Base-by-base conservation (phyloP, 2,797 vertebrate genomes). In the Acanthurus leucopareius region DNA sequence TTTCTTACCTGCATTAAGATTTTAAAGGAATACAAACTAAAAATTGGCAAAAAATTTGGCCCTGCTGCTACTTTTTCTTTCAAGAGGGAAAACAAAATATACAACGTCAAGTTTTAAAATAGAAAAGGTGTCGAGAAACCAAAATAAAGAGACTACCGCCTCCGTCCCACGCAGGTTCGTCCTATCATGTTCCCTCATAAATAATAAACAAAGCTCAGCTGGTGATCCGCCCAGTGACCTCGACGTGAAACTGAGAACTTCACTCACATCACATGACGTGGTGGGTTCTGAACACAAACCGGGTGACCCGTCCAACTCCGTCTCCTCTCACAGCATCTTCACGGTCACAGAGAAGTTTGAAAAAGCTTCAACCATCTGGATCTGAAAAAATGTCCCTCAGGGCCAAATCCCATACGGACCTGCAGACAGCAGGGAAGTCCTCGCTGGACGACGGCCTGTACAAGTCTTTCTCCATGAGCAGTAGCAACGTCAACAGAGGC, bases 381-480 rank as follows among this genome's bases (percentile, higher is more conserved):
- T 45, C 58, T 11, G 64, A 25, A 25, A 25, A 78, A 28, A 96
- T 96, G 95, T 88, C 92, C 0, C 85, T 96, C 70, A 87, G 92
- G 82, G 86, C 93, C 20, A 94, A 91, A 15, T 96, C 95, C 58
- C 93, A 95, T 53, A 80, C 87, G 0, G 93, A 96, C 87, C 91
- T 96, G 65, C 93, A 91, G 85, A 59, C 82, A 9, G 70, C 81
- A 0, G 80, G 85, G 66, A 91, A 49, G 73, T 54, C 83, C 3
- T 80, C 87, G 2, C 8, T 88, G 22, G 94, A 95, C 25, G 80
- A 84, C 45, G 48, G 88, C 10, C 49, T 87, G 28, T 93, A 58
- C 78, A 94, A 89, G 80, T 91, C 94, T 0, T 73, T 94, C 74
- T 95, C 93, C 48, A 75, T 90, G 81, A 95, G 94, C 92, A 94